Base-by-base conservation (phyloP, 2,113 vertebrate genomes). In the Oplegnathus fasciatus region DNA sequence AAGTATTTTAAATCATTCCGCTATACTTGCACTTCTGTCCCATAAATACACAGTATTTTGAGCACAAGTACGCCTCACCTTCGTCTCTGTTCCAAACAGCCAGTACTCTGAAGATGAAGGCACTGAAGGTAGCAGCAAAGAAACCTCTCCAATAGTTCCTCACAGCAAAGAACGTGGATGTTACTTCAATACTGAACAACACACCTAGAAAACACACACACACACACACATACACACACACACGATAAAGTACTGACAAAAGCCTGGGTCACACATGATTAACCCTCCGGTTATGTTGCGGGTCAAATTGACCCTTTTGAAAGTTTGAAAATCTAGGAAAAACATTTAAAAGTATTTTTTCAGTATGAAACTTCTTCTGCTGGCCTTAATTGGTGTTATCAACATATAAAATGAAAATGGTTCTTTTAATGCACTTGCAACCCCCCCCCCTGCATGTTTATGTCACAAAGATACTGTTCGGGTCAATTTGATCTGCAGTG, bases 71-170 rank as follows among this genome's bases (percentile, higher is more conserved):
- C 8, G 5, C 22, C 64, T 83, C 82, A 99, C 98, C 98, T 96
- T 99, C 98, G 1, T 99, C 98, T 83, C 96, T 96, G 95, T 98
- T 99, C 98, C 97, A 99, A 69, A 99, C 98, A 0, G 98, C 97
- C 4, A 99, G 95, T 2, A 99, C 97, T 46, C 98, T 96, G 95
- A 99, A 99, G 95, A 99, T 98, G 94, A 99, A 99, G 91, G 98
- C 98, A 42, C 98, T 99, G 94, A 99, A 98, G 42, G 98, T 98
- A 74, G 98, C 98, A 0, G 98, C 97, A 0, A 99, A 99, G 94
- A 99, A 99, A n/a, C 98, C 98, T 0, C 98, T 96, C 98, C 98
- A 99, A 78, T 99, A 99, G 94, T 99, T 99, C 76, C 98, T 96
- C 84, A 99, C 98, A 0, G 98, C 98, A 0, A 99, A 99, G 95